phyloP scores from a whole-genome alignment of 2,113 vertebrate genomes.

The Calonectris borealis region DNA sequence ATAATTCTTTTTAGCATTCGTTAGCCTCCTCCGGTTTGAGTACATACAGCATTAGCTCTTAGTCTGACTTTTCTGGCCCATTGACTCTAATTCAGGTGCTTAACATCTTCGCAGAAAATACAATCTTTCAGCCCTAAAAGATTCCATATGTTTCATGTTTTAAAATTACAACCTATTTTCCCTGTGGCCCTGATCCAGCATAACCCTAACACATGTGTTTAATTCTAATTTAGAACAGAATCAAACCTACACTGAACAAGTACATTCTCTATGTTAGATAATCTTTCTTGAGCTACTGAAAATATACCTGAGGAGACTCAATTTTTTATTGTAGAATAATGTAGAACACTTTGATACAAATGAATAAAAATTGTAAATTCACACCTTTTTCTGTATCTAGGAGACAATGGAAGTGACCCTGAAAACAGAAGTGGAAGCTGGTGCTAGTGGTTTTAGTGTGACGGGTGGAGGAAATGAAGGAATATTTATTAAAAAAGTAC shows the following conservation, averaged over 20 bases:
- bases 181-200: background rate
- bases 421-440: conserved; percentile 83
- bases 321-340: background rate
- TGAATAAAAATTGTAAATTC: background rate
- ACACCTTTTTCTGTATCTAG: background rate
- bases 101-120: background rate
- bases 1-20: background rate
- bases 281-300: background rate
- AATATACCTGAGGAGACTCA: background rate
- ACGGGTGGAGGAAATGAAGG: conserved; percentile 88
- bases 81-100: background rate
- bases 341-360: background rate
- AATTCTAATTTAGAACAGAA: background rate
- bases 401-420: conserved; percentile 79
- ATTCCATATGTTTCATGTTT: background rate
- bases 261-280: background rate
- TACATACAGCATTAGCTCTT: background rate
- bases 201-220: background rate
- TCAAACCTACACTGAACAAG: background rate
- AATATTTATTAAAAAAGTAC: conserved; percentile 89
- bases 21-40: background rate
- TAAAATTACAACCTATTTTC: background rate
- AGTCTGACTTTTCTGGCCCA: background rate
- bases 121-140: background rate
- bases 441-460: conserved; percentile 87